These are phyloP conservation scores for Peucedramus taeniatus DNA, from an alignment of 2,113 vertebrate genomes.

Conservation along the genomic window DNA sequence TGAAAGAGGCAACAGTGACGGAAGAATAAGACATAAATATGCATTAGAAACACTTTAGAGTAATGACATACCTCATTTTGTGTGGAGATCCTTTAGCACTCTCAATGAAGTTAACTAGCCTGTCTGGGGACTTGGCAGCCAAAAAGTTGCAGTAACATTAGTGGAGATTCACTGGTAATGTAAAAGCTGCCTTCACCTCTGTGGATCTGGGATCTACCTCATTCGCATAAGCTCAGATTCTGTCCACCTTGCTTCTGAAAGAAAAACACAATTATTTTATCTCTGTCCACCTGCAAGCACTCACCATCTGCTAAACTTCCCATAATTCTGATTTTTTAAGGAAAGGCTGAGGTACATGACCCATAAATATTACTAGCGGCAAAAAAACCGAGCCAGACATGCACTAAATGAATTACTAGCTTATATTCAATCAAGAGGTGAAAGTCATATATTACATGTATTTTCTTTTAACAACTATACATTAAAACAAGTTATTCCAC, in stretches of 20 bases:
- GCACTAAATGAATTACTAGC: background rate
- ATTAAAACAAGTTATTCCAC: background rate
- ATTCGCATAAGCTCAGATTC: background rate
- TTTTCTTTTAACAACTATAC: background rate
- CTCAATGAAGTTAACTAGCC: background rate
- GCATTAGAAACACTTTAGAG: background rate
- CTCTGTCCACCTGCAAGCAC: fast-evolving
- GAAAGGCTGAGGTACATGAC: background rate
- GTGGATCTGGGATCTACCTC: background rate
- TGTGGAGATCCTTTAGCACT: background rate
- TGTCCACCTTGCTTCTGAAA: background rate
- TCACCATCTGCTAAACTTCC: background rate
- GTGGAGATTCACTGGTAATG: background rate
- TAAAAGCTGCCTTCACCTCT: background rate
- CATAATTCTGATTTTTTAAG: background rate
- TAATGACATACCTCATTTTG: background rate
- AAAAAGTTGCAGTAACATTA: background rate
- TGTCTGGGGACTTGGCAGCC: background rate
- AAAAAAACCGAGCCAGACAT: background rate
- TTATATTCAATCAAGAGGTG: background rate
- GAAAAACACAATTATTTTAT: background rate
- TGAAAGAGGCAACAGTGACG: background rate
- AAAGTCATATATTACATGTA: background rate
- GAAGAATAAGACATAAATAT: background rate
- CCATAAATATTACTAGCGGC: background rate